phyloP scores from a whole-genome alignment of 2,797 vertebrate genomes.

The Xerus rutilus region DNA sequence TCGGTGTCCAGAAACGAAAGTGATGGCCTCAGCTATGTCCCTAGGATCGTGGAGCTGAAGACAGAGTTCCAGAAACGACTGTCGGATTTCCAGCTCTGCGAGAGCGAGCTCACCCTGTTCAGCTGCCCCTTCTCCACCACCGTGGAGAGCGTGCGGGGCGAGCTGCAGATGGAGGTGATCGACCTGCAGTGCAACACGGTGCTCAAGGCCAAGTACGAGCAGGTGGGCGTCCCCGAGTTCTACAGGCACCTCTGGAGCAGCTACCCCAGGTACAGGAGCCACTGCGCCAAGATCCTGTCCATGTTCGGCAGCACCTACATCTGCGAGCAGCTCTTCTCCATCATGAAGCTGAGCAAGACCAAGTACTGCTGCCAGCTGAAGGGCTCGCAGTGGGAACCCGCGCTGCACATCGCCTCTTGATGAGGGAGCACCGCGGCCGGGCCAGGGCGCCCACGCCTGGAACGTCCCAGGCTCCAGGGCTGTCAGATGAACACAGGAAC shows the following conservation, averaged over 20 bases:
- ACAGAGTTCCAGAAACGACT: conserved; percentile 71
- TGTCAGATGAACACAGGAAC: neutral
- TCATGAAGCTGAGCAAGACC: conserved; percentile 80
- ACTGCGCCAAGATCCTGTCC: conserved; percentile 75
- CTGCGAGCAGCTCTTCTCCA: conserved; percentile 82
- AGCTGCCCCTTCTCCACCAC: conserved; percentile 62
- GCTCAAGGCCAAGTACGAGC: conserved; percentile 66
- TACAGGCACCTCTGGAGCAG: conserved; percentile 69
- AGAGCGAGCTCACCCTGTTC: conserved; percentile 73
- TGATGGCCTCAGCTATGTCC: conserved; percentile 72
- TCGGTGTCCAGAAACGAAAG: conserved; percentile 19
- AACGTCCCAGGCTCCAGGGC: neutral
- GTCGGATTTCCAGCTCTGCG: conserved; percentile 64
- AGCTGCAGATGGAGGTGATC: conserved; percentile 79
- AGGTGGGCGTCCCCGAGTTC: conserved; percentile 75
- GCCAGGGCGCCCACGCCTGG: accelerated
- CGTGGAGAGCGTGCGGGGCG: conserved; percentile 58
- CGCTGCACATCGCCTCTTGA: neutral
- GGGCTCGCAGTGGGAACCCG: conserved; percentile 54
- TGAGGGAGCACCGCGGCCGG: accelerated
- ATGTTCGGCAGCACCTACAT: conserved; percentile 80
- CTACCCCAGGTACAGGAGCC: conserved; percentile 65
- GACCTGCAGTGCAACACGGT: conserved; percentile 79
- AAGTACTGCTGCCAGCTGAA: conserved; percentile 48
- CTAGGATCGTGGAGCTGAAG: conserved; percentile 64